Base-by-base conservation (phyloP, 1,140 invertebrate species). In the Aradophagus sp. region DNA sequence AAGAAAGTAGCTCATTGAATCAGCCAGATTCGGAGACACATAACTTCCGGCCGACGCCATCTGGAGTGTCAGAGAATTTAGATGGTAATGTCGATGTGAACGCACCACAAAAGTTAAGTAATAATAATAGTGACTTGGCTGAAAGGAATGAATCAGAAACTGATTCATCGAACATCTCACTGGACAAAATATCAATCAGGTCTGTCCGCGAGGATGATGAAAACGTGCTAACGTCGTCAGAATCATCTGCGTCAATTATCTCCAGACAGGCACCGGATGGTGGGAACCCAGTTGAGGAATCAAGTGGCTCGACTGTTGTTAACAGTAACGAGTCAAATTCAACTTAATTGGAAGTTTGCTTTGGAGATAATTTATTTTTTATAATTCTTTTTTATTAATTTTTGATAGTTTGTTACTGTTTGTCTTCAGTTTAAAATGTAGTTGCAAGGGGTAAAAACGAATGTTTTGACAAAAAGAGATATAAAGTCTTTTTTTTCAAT, bases 211-310 rank as follows among this genome's bases (percentile, higher is more conserved):
- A 52, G 4, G 75, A 72, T 53, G 48, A 69, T 35, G 74, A 78
- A 41, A 68, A 65, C 29, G 58, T 38, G 20, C 36, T 74, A 12
- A 75, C 61, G 15, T 71, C 74, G 2, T 75, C 78, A 4, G 74
- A 80, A 45, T 73, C 74, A 4, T 77, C 80, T 5, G 66, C 76
- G n/a, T 76, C 74, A 10, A 77, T 63, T 12, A 47, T 79, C n/a
- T 81, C 80, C 1, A 75, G 83, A 52, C 83, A 85, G 70, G 83
- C 83, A 1, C 83, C 83, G 6, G 83, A 85, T 50, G 83, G 83
- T 14, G 83, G 82, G 0, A 85, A 85, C 39, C 82, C 83, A 1
- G 41, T 77, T 5, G 83, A 85, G 55, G 83, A 85, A 62, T 32
- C 75, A 3, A 19, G 19, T 0, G 48, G 31, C 11, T 41, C 38